Evolutionary conservation across 2,113 vertebrate genomes (phyloP), one percentile per base, ranked within the genome.

Genomic region (Paracyprichromis sp.): DNA sequence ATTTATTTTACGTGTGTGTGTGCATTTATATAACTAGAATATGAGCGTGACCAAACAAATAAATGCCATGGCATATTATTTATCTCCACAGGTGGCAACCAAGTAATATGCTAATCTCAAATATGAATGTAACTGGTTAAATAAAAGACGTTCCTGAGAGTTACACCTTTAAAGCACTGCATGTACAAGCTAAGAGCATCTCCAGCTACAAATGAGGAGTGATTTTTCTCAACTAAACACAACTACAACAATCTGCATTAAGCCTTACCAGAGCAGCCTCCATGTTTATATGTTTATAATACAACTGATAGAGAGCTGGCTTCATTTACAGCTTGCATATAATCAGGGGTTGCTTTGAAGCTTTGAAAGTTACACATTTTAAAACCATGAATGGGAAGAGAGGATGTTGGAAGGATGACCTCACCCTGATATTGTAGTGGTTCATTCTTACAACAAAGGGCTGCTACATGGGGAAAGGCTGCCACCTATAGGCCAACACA

Each of bases 361-460:
- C 24, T 82, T 14, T 63, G 2, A 61, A 88, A 87, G 52, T 83
- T 86, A 45, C 31, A 50, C 89, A 82, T 78, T 88, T 73, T 26
- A 21, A 90, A 94, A 92, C 63, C 76, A 85, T 93, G 86, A 95
- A 91, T 92, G 88, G 87, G 56, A 89, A 86, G 54, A 71, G 59
- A 82, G 71, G n/a, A 36, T 63, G 38, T 85, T 88, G 85, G 29
- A 86, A 88, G 90, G 88, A 95, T 96, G 95, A 96, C 94, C 93
- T 96, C 96, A 96, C 96, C 91, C 63, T 80, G 63, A 73, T 91
- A 63, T 53, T 89, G 85, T 85, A 84, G 59, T 82, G 50, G 38
- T 71, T 53, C 14, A 7, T 47, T 54, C 73, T 80, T 43, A 63
- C 36, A 54, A 43, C 40, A 69, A 88, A 86, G 76, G 86, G 24